Base-by-base conservation (phyloP, 2,113 vertebrate genomes). In the Myotis davidii region DNA sequence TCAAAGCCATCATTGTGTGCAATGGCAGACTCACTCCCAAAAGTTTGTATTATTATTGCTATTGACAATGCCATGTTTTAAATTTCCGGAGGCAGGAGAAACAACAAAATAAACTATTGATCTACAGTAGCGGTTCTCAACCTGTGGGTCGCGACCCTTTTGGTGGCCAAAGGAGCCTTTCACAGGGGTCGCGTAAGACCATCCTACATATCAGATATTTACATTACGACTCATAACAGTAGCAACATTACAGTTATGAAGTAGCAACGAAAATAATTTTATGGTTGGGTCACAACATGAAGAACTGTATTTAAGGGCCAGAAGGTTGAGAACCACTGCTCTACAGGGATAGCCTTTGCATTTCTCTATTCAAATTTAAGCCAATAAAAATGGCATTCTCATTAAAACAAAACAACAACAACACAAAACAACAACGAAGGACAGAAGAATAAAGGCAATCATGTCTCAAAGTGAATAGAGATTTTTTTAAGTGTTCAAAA, bases 361-460 rank as follows among this genome's bases (percentile, higher is more conserved):
- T 54, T 16, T 84, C 12, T 81, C 7, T 59, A 59, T 16, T 87
- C 45, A 90, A 48, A 82, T 13, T 61, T 48, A 95, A 85, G 65
- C 9, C 54, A 89, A 50, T n/a, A 94, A 90, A 91, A 90, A 88
- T 93, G 45, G 20, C 20, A 67, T 1, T 29, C 7, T 93, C 79
- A 78, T 72, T 54, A 84, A 93, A 70, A 48, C 14, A 85, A 82
- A 90, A 76, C 34, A 48, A 72, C 34, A 76, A 65, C 29, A 67
- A 16, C 64, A 67, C 65, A 45, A 70, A 64, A 14, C 37, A 17
- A 50, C 29, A 78, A 45, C 4, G 9, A 45, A 88, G 32, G 11
- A 5, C 34, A 88, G 16, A 79, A 93, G 72, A 78, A 79, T 78
- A 73, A 83, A 90, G 50, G 34, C 4, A 89, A 27, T 32, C 13